These are phyloP conservation scores for Drosophila gaucha DNA, from an alignment of 2,888 invertebrate species.

Conservation along the genomic window DNA sequence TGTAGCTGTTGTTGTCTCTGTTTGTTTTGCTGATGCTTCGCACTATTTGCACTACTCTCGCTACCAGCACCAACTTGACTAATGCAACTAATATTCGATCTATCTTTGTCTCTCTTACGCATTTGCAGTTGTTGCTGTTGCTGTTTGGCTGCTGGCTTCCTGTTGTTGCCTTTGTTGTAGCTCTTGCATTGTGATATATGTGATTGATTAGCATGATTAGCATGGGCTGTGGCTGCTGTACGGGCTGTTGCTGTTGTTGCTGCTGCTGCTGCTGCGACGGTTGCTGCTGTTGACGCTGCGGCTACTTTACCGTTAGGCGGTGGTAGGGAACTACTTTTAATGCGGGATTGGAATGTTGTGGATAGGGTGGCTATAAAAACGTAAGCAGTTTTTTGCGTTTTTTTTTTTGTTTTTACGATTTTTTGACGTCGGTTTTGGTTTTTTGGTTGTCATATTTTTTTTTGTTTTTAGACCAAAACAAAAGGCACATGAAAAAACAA, in stretches of 20 bases:
- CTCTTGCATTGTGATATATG: slow-evolving; percentile 77
- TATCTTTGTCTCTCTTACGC: slow-evolving; percentile 83
- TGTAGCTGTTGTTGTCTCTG: slow-evolving; percentile 76
- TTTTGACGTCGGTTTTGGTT: slow-evolving; percentile 36
- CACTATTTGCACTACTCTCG: slow-evolving; percentile 70
- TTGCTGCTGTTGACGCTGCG: slow-evolving; percentile 72
- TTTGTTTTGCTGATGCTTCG: slow-evolving; percentile 76
- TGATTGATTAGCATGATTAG: slow-evolving; percentile 81
- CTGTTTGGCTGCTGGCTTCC: slow-evolving; percentile 43
- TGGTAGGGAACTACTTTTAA: slow-evolving; percentile 88
- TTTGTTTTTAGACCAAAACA: slow-evolving; percentile 64
- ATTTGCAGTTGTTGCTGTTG: slow-evolving; percentile 63
- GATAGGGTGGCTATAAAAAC: slow-evolving; percentile 90
- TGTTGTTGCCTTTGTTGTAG: slow-evolving; percentile 46
- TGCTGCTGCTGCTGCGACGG: slow-evolving; percentile 43
- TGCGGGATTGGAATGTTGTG: slow-evolving; percentile 90
- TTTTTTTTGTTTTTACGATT: slow-evolving; percentile 35
- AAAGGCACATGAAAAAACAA: slow-evolving; percentile 69
- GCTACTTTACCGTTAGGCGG: slow-evolving; percentile 85
- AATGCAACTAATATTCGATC: slow-evolving; percentile 78
- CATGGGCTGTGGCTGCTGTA: slow-evolving; percentile 50
- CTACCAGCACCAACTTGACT: slow-evolving; percentile 67
- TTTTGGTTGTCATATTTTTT: slow-evolving; percentile 41
- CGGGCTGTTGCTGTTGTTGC: slow-evolving; percentile 50
- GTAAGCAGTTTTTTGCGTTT: slow-evolving; percentile 66